phyloP scores from a whole-genome alignment of 2,888 invertebrate genomes.

The Andrena marginata region DNA sequence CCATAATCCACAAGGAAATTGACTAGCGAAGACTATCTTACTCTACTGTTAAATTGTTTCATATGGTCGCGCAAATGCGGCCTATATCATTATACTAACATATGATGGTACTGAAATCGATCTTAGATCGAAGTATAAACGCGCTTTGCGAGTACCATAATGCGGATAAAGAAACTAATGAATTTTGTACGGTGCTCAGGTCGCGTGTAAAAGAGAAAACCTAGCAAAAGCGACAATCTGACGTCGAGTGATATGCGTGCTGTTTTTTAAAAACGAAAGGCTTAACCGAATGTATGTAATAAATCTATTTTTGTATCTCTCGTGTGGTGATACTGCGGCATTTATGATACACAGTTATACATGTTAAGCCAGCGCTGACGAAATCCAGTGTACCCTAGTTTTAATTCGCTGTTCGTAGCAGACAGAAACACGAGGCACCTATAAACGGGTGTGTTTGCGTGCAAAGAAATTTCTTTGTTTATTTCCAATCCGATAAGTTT shows the following conservation, averaged over 20 bases:
- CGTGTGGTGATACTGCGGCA: constrained; percentile 49
- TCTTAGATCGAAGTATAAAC: constrained; percentile 7
- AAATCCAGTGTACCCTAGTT: neutral
- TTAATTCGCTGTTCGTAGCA: too few relatives aligned
- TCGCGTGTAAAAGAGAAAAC: neutral
- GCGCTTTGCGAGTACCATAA: neutral
- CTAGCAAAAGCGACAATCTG: constrained; percentile 44
- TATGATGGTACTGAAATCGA: constrained; percentile 10
- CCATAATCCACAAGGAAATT: neutral
- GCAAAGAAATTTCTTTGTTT: neutral
- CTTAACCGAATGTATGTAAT: constrained; percentile 57
- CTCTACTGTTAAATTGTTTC: constrained; percentile 45
- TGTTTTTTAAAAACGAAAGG: constrained; percentile 44
- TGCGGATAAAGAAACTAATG: neutral
- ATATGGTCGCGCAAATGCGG: constrained; percentile 27
- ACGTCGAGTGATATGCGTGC: constrained; percentile 36
- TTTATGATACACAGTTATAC: constrained; percentile 34
- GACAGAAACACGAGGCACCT: neutral
- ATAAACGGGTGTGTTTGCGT: neutral
- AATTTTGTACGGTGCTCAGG: constrained; percentile 15
- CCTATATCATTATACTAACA: constrained; percentile 46
- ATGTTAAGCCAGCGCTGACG: constrained; percentile 21
- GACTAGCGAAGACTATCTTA: neutral
- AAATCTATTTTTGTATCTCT: constrained; percentile 79
- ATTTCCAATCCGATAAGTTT: neutral